Conservation (phyloP, 1,140 invertebrate species). For the Forficula auricularia region DNA sequence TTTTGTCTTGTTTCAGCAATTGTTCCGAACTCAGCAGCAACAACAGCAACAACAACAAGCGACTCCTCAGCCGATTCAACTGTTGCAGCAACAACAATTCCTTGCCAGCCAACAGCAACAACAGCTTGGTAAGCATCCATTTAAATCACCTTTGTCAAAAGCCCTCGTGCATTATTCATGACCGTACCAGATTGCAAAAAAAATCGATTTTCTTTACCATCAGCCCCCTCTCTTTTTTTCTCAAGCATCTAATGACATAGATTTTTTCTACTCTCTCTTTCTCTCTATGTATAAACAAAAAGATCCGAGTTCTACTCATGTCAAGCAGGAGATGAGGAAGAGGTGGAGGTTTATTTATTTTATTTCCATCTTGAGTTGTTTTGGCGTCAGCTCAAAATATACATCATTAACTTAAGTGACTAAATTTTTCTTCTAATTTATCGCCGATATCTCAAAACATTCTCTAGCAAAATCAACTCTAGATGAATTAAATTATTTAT, state of each 20-base stretch:
- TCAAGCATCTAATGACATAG: too few species aligned
- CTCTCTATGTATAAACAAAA: too few species aligned
- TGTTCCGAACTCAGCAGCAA: conserved; percentile 64
- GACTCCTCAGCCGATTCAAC: conserved; percentile 14
- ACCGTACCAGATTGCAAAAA: neutral
- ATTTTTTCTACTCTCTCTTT: too few species aligned
- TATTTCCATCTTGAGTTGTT: too few species aligned
- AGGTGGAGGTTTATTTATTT: neutral
- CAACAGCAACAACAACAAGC: conserved; percentile 18
- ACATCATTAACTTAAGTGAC: too few species aligned
- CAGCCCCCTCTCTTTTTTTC: neutral
- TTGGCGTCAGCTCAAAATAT: too few species aligned
- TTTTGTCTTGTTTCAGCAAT: conserved; percentile 47
- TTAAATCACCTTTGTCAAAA: neutral
- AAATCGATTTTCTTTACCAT: neutral
- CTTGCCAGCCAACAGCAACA: conserved; percentile 24
- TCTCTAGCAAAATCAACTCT: too few species aligned
- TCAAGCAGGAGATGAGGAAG: too few species aligned
- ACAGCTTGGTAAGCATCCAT: conserved; percentile 18
- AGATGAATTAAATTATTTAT: too few species aligned
- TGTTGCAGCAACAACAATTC: conserved; percentile 33
- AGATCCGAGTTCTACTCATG: too few species aligned
- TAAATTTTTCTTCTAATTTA: too few species aligned
- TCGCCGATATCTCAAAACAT: too few species aligned
- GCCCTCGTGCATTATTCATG: neutral